These are phyloP conservation scores for Odocoileus virginianus DNA, from an alignment of 2,113 vertebrate species.

Conservation along the genomic window DNA sequence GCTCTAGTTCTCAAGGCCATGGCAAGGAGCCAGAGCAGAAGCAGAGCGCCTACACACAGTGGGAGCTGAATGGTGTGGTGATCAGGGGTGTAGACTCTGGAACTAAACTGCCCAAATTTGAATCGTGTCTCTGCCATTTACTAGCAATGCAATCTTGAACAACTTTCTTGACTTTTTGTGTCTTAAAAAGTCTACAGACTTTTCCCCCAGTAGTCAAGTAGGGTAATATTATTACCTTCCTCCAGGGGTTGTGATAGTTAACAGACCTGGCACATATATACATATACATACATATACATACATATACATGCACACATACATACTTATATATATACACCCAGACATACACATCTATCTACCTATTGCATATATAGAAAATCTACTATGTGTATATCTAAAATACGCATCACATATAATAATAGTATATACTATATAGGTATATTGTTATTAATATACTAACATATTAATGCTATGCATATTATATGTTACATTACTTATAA, in stretches of 20 bases:
- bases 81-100: background rate
- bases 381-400: background rate
- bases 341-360: background rate
- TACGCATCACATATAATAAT: background rate
- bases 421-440: background rate
- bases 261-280: background rate
- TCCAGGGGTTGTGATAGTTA: background rate
- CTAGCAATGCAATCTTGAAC: background rate
- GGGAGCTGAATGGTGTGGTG: background rate
- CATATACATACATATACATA: accelerated
- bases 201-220: background rate
- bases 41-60: background rate
- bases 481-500: background rate
- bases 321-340: background rate
- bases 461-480: background rate
- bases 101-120: background rate
- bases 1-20: background rate
- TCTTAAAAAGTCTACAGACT: background rate
- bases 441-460: background rate
- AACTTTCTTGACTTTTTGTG: background rate
- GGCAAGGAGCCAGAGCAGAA: background rate
- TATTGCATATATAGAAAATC: background rate
- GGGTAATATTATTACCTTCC: background rate
- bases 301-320: background rate
- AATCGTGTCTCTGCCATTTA: background rate